Percentiles rank a stretch among this genome's conserved stretches.
phyloP scores from a whole-genome alignment of 1,140 invertebrate genomes.

The Tachypleus tridentatus region DNA sequence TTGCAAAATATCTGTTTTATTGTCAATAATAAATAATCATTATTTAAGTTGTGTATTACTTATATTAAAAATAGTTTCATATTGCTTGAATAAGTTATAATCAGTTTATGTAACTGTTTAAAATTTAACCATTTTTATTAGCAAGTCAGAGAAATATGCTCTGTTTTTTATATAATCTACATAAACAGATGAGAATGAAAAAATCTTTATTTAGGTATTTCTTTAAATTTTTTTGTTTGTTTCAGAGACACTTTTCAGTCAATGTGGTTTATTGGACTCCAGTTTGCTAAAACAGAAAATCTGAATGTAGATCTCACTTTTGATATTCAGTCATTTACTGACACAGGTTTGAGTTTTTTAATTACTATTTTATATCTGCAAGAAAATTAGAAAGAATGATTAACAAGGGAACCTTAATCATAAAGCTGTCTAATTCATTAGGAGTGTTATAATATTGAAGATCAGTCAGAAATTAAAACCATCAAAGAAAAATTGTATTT shows the following conservation, averaged over 20 bases:
- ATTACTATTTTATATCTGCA: not conserved
- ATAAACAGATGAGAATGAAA: conserved; percentile 8
- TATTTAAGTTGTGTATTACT: too few relatives aligned
- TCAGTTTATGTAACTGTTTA: too few relatives aligned
- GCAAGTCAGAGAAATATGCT: too few relatives aligned
- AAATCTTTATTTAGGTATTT: conserved; percentile 8
- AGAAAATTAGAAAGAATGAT: not conserved
- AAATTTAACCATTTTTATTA: too few relatives aligned
- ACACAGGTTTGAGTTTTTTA: conserved; percentile 31
- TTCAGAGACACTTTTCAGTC: conserved; percentile 33
- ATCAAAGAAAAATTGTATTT: not conserved
- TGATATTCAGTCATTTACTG: conserved; percentile 80
- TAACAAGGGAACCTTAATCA: not conserved
- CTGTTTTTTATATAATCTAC: conserved; percentile 12
- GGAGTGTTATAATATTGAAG: not conserved
- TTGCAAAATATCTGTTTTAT: too few relatives aligned
- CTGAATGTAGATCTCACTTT: conserved; percentile 84
- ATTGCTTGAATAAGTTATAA: too few relatives aligned
- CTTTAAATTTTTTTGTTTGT: conserved; percentile 10
- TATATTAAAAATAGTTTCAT: too few relatives aligned
- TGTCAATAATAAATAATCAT: too few relatives aligned
- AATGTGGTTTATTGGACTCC: conserved; percentile 95
- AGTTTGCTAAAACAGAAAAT: conserved; percentile 74
- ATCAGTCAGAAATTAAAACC: not conserved
- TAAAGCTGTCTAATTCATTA: not conserved